Evolutionary conservation across 2,888 invertebrate genomes (phyloP).

Genomic region (Litoditis marina): DNA sequence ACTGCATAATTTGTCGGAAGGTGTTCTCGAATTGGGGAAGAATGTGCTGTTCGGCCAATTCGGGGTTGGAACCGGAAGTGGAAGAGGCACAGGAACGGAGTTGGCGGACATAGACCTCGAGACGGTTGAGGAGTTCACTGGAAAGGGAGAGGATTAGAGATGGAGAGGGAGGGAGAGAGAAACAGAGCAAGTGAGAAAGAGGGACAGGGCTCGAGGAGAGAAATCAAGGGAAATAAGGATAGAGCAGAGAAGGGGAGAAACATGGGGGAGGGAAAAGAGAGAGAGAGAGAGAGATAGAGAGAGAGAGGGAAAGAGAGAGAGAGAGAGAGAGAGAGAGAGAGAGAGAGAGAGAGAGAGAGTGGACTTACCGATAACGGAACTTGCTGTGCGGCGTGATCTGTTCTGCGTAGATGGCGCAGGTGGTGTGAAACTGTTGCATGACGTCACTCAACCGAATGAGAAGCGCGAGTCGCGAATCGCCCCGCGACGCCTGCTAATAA

Average conservation of each 20-base stretch:
- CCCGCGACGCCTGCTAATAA: slow-evolving; percentile 9
- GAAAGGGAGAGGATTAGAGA: slow-evolving; percentile 15
- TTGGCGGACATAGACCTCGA: slow-evolving; percentile 57
- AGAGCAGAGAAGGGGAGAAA: background rate
- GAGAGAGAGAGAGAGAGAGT: background rate
- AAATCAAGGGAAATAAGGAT: background rate
- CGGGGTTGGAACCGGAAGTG: slow-evolving; percentile 22
- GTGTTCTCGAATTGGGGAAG: slow-evolving; percentile 53
- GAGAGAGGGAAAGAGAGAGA: background rate
- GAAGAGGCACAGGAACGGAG: slow-evolving; percentile 40
- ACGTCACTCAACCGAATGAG: slow-evolving; percentile 41
- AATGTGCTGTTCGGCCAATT: slow-evolving; percentile 48
- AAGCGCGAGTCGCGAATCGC: slow-evolving; percentile 15
- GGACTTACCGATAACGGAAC: slow-evolving; percentile 74
- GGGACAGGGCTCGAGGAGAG: background rate
- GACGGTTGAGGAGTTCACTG: slow-evolving; percentile 63
- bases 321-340: background rate
- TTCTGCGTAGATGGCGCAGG: slow-evolving; percentile 79
- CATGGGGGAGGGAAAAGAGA: background rate
- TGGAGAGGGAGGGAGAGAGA: slow-evolving; percentile 23
- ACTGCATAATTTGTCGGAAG: slow-evolving; percentile 54
- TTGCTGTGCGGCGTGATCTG: slow-evolving; percentile 80
- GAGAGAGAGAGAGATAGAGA: slow-evolving; percentile 25
- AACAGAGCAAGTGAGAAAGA: background rate
- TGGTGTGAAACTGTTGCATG: slow-evolving; percentile 54